Evolutionary conservation across 2,797 vertebrate genomes (phyloP).

Genomic region (Psittacula echo): DNA sequence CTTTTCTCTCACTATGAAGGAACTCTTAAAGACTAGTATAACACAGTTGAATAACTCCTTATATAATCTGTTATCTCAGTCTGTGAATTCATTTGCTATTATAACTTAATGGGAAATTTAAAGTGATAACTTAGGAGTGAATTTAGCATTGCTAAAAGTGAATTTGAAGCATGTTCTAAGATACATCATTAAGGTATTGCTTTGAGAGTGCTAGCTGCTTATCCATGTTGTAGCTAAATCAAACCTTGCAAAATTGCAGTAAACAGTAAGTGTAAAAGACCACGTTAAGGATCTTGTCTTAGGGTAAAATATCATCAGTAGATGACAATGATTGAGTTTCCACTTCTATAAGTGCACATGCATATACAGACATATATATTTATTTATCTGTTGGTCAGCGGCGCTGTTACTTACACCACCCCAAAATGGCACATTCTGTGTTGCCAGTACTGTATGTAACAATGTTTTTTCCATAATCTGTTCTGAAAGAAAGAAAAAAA

Average conservation of each 20-base stretch:
- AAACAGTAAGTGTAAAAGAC: neutral
- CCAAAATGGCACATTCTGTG: neutral
- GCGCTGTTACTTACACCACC: neutral
- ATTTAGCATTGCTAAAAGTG: neutral
- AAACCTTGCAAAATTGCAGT: neutral
- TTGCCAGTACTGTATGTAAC: neutral
- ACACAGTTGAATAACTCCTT: neutral
- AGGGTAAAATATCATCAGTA: neutral
- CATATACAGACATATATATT: too few relatives aligned
- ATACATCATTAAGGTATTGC: neutral
- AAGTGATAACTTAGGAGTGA: neutral
- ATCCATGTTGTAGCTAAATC: neutral
- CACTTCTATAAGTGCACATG: neutral
- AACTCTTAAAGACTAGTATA: neutral
- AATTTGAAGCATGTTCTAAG: neutral
- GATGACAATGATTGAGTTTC: neutral
- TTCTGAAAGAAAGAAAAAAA: neutral
- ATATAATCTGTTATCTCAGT: neutral
- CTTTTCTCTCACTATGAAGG: neutral
- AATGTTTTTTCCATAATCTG: neutral
- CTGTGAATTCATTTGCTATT: neutral
- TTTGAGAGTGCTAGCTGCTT: neutral
- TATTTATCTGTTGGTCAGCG: neutral
- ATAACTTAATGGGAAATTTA: neutral
- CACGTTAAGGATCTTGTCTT: neutral